Percentiles rank a stretch among this genome's conserved stretches.
Conservation (phyloP, 2,113 vertebrate genomes). For the Seriola aureovittata region DNA sequence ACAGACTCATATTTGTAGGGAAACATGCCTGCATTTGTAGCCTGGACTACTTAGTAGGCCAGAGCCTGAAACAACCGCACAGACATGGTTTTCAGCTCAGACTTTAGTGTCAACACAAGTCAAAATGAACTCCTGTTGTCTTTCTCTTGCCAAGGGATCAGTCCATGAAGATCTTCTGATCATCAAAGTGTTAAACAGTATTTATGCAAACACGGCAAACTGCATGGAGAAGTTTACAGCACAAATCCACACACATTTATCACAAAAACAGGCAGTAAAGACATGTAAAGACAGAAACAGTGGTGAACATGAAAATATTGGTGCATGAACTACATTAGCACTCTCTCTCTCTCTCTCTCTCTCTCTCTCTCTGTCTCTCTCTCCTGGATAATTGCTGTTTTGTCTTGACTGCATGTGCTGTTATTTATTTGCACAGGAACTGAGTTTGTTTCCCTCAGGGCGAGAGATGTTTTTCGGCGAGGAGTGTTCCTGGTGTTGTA, state of each 20-base stretch:
- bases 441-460: slow-evolving; percentile 71
- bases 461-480: slow-evolving; percentile 58
- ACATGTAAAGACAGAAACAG: slow-evolving; percentile 72
- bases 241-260: slow-evolving; percentile 50
- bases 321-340: slow-evolving; percentile 56
- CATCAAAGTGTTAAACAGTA: slow-evolving; percentile 73
- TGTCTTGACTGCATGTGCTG: slow-evolving; percentile 79
- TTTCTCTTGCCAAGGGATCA: slow-evolving; percentile 68
- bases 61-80: slow-evolving; percentile 55
- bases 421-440: slow-evolving; percentile 82
- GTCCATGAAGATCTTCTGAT: slow-evolving; percentile 56
- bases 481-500: slow-evolving; percentile 34
- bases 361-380: slow-evolving; percentile 65
- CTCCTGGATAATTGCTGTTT: slow-evolving; percentile 88
- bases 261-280: slow-evolving; percentile 42
- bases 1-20: slow-evolving; percentile 67
- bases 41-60: slow-evolving; percentile 49
- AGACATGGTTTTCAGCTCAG: slow-evolving; percentile 67
- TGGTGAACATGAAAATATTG: slow-evolving; percentile 74
- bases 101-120: slow-evolving; percentile 70
- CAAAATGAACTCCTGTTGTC: slow-evolving; percentile 58
- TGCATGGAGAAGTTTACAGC: slow-evolving; percentile 48
- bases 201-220: slow-evolving; percentile 66
- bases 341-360: slow-evolving; percentile 71
- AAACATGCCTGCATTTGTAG: slow-evolving; percentile 82